Conservation (phyloP, 2,797 vertebrate genomes). For the Acropternis orthonyx region DNA sequence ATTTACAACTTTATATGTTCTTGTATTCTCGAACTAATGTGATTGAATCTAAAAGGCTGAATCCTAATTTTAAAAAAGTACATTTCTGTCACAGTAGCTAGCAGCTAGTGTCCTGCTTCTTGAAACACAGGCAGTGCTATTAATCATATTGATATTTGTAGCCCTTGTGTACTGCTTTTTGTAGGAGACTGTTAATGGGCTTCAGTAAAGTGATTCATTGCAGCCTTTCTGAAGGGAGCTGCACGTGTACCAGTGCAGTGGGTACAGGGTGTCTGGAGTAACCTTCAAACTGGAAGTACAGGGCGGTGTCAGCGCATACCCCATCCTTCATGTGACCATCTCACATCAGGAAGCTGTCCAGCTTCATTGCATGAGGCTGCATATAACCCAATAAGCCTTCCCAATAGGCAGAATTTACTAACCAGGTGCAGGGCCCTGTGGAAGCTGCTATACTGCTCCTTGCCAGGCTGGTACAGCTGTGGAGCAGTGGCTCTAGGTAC, state of each 20-base stretch:
- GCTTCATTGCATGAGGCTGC: background rate
- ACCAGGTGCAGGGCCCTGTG: background rate
- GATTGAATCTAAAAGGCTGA: background rate
- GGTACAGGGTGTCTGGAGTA: background rate
- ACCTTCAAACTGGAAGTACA: background rate
- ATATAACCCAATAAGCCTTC: background rate
- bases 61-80: background rate
- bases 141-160: background rate
- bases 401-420: background rate
- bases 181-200: background rate
- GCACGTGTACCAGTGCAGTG: background rate
- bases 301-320: background rate
- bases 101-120: background rate
- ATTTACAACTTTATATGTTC: background rate
- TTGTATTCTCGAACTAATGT: background rate
- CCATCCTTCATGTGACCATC: background rate
- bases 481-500: background rate
- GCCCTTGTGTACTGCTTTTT: background rate
- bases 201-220: background rate
- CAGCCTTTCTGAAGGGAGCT: background rate
- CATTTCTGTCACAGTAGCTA: background rate
- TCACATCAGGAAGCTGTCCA: background rate
- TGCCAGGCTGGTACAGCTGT: background rate
- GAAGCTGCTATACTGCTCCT: background rate
- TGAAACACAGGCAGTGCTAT: background rate